Conservation (phyloP, 2,888 invertebrate species). For the Crioceris asparagi region DNA sequence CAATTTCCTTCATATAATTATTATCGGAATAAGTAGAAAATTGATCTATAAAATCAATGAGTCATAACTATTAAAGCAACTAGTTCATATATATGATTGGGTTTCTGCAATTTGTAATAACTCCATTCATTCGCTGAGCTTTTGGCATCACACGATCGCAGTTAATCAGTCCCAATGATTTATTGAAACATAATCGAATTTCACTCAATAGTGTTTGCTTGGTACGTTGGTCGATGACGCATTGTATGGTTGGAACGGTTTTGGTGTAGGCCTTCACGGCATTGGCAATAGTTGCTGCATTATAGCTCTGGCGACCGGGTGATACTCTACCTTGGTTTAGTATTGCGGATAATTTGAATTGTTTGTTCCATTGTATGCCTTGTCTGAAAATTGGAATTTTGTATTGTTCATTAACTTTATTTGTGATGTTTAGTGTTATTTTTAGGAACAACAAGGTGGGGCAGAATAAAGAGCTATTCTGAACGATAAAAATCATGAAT, state of each 20-base stretch:
- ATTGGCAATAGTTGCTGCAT: conserved; percentile 40
- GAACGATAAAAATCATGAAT: too few relatives aligned
- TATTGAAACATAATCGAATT: conserved; percentile 65
- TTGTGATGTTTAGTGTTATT: too few relatives aligned
- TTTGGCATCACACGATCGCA: conserved; percentile 43
- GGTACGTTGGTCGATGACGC: conserved; percentile 47
- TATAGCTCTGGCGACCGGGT: conserved; percentile 43
- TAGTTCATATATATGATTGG: conserved; percentile 49
- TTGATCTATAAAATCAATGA: too few relatives aligned
- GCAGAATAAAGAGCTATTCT: too few relatives aligned
- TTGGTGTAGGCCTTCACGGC: conserved; percentile 45
- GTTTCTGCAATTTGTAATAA: conserved; percentile 51
- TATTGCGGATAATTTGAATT: conserved; percentile 51
- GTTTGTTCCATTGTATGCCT: conserved; percentile 49
- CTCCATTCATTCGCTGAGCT: conserved; percentile 23
- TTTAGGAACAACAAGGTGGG: conserved; percentile 44
- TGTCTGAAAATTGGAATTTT: too few relatives aligned
- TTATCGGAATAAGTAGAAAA: too few relatives aligned
- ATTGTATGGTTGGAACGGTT: conserved; percentile 53
- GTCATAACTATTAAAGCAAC: too few relatives aligned
- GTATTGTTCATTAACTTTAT: too few relatives aligned
- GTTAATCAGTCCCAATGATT: conserved; percentile 49
- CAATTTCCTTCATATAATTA: too few relatives aligned
- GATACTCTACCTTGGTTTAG: conserved; percentile 45
- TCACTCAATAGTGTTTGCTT: conserved; percentile 54